phyloP scores from a whole-genome alignment of 2,888 invertebrate genomes.

The Spilarctia lutea region DNA sequence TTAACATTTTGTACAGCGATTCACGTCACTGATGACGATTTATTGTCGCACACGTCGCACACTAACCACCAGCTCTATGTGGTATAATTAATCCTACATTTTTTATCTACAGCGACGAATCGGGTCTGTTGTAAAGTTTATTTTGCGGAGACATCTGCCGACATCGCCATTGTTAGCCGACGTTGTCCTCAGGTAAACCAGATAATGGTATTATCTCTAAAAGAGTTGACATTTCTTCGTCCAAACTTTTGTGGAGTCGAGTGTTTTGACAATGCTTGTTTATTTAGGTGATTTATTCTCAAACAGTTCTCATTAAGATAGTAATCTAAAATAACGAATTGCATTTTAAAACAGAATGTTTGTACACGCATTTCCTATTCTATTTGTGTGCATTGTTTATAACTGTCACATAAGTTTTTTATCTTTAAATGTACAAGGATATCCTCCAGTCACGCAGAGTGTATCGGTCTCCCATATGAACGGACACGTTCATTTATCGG shows the following conservation, averaged over 20 bases:
- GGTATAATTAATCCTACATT: constrained; percentile 74
- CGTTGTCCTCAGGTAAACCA: constrained; percentile 80
- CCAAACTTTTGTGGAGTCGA: constrained; percentile 77
- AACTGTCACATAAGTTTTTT: constrained; percentile 45
- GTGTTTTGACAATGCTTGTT: constrained; percentile 81
- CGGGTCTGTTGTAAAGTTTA: constrained; percentile 80
- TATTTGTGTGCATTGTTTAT: constrained; percentile 40
- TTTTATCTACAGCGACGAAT: constrained; percentile 74
- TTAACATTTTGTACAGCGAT: constrained; percentile 84
- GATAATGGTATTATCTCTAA: constrained; percentile 81
- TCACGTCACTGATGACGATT: constrained; percentile 84
- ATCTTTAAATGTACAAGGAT: constrained; percentile 46
- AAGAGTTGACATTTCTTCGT: constrained; percentile 82
- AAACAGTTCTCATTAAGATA: constrained; percentile 67
- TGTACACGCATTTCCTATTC: constrained; percentile 28
- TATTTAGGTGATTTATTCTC: constrained; percentile 71
- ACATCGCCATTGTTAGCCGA: constrained; percentile 71
- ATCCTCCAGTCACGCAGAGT: constrained; percentile 63
- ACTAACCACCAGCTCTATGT: constrained; percentile 66
- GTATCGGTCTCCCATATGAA: constrained; percentile 68
- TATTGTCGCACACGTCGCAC: constrained; percentile 78
- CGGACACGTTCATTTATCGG: constrained; percentile 77
- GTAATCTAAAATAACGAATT: constrained; percentile 59
- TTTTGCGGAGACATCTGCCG: constrained; percentile 85
- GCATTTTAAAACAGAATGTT: constrained; percentile 30